These are phyloP conservation scores for Trematomus bernacchii DNA, from an alignment of 2,797 vertebrate genomes.

Conservation along the genomic window DNA sequence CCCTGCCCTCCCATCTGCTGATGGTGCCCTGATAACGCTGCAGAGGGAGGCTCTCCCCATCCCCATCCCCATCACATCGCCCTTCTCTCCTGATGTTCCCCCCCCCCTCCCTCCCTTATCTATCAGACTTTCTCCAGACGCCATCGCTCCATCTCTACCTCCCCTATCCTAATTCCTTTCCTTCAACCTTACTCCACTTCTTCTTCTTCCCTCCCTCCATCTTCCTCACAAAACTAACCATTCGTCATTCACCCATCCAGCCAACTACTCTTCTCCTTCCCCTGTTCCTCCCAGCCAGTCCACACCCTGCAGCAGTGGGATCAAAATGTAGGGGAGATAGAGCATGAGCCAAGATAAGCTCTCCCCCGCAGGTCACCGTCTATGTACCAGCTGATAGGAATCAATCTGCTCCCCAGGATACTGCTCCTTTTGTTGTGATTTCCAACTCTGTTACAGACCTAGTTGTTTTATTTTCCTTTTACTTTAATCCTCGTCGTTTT, in stretches of 20 bases:
- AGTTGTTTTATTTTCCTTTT: conserved; percentile 65
- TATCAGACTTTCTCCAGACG: conserved; percentile 48
- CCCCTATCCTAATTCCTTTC: conserved; percentile 10
- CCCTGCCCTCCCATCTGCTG: conserved; percentile 82
- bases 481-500: conserved; percentile 54
- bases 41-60: conserved; percentile 51
- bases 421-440: conserved; percentile 74
- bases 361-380: conserved; percentile 78
- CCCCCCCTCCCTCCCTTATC: conserved; percentile 52
- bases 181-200: conserved; percentile 16
- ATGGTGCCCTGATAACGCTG: conserved; percentile 76
- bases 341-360: conserved; percentile 80
- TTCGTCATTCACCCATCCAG: conserved; percentile 39
- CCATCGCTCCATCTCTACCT: conserved; percentile 29
- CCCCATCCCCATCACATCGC: conserved; percentile 20
- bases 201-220: conserved; percentile 21
- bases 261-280: conserved; percentile 44
- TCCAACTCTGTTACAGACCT: conserved; percentile 55
- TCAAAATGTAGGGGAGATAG: conserved; percentile 76
- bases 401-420: conserved; percentile 77
- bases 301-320: conserved; percentile 72
- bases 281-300: conserved; percentile 46
- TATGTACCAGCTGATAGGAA: conserved; percentile 81
- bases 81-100: conserved; percentile 54
- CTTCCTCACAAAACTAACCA: conserved; percentile 32